A percentile compares a stretch with the other conserved stretches of the same genome.
Conservation (phyloP, 2,113 vertebrate genomes). For the Psophia crepitans region DNA sequence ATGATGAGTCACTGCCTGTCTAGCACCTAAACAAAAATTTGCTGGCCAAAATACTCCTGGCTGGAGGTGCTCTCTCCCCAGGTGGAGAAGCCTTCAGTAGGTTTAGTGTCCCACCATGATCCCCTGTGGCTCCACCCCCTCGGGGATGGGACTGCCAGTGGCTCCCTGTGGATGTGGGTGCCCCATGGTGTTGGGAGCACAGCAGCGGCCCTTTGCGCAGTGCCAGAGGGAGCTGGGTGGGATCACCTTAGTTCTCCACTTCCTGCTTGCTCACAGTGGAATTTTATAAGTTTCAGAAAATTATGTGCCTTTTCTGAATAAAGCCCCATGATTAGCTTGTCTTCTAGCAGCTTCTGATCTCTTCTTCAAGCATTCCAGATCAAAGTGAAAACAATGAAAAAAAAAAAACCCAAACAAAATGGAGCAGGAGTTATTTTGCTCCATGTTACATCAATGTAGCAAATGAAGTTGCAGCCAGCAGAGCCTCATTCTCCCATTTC, state of each 20-base stretch:
- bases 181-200: rapidly evolving
- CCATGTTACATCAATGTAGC: background rate
- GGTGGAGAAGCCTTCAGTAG: background rate
- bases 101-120: rapidly evolving
- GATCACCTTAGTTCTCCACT: background rate
- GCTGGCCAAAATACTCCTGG: background rate
- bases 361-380: background rate
- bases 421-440: background rate
- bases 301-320: background rate
- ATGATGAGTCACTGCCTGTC: background rate
- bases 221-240: background rate
- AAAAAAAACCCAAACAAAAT: no score
- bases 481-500: background rate
- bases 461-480: background rate
- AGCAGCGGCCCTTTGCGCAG: background rate
- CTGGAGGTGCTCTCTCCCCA: background rate
- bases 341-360: background rate
- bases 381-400: background rate
- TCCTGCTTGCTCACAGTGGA: background rate
- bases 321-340: background rate
- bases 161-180: rapidly evolving
- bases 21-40: background rate
- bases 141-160: background rate
- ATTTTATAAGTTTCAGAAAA: background rate
- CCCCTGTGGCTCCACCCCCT: background rate